These are phyloP conservation scores for Zaprionus camerounensis DNA, from an alignment of 1,140 invertebrate genomes.

Conservation along the genomic window DNA sequence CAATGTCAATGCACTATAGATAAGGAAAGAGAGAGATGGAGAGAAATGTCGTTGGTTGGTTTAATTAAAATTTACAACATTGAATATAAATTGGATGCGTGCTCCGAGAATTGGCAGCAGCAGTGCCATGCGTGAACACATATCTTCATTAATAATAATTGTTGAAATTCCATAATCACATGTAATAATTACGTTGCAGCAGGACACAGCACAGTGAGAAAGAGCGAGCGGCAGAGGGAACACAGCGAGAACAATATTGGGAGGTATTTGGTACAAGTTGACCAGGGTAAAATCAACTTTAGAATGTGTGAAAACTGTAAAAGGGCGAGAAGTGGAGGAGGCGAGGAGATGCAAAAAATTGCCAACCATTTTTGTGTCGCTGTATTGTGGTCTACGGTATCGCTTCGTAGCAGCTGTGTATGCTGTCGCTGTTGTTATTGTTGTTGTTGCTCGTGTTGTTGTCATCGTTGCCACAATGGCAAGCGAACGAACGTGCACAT, in stretches of 20 bases:
- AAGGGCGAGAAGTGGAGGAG: neutral
- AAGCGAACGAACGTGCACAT: constrained; percentile 18
- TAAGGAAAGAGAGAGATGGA: no score
- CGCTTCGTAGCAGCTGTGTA: constrained; percentile 26
- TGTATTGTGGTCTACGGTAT: constrained; percentile 39
- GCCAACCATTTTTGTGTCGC: constrained; percentile 12
- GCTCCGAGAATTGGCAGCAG: constrained; percentile 12
- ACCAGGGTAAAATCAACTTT: constrained; percentile 22
- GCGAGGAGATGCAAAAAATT: constrained; percentile 4
- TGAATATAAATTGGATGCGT: constrained; percentile 17
- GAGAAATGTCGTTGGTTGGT: constrained; percentile 4
- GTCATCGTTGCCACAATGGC: constrained; percentile 41
- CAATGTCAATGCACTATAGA: constrained; percentile 11
- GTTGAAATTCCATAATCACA: constrained; percentile 46
- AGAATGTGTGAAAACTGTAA: constrained; percentile 17
- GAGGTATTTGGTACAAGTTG: constrained; percentile 29
- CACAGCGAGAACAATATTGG: neutral
- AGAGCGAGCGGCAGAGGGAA: neutral
- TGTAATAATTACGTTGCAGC: constrained; percentile 28
- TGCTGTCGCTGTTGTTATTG: constrained; percentile 8
- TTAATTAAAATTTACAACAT: constrained; percentile 49
- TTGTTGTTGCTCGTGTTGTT: constrained; percentile 23
- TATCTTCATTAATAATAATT: constrained; percentile 54
- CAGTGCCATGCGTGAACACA: constrained; percentile 24
- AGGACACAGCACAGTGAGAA: neutral